Evolutionary conservation across 2,888 invertebrate species (phyloP), one percentile per base, ranked within the genome.

Genomic region (Ormyrus labotus): DNA sequence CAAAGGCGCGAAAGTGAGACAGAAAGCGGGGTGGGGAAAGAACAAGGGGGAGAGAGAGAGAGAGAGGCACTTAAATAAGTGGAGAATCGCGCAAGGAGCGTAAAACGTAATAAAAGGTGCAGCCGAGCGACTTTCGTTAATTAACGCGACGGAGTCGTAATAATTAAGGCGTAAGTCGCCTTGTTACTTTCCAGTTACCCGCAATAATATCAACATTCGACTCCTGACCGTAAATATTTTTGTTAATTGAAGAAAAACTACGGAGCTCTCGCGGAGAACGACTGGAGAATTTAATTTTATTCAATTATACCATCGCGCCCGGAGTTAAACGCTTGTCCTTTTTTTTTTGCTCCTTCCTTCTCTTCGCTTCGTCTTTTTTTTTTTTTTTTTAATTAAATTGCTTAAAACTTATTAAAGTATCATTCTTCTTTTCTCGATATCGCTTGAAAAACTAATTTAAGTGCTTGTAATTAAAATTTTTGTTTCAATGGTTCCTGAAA

Each of bases 181-280:
- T 69, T 78, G 77, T 74, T 78, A 76, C 73, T 81, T 80, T 77
- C 68, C 76, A 80, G 61, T 72, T 77, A 68, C 63, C 63, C 61
- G 68, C 67, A 71, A 78, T 71, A 71, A 71, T 74, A 78, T 70
- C 69, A 69, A 57, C 58, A 60, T 71, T 67, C 67, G 74, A 51
- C 57, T 48, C n/a, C 13, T 69, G 67, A 73, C 34, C 57, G 53
- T 78, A 74, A 78, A 74, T 63, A 70, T 78, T 74, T 80, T 78
- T 74, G 73, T 78, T 81, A 81, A 78, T 81, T 81, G 81, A 81
- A 81, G 70, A 81, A 74, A 81, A 74, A 78, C 68, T 76, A 63
- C 50, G n/a, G 45, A 51, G 13, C 75, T 48, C 67, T 6, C 8
- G 51, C 51, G n/a, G 19, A 8, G 11, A 70, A 68, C 67, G 67